Evolutionary conservation across 2,888 invertebrate genomes (phyloP).

Genomic region (Corbicula japonica): DNA sequence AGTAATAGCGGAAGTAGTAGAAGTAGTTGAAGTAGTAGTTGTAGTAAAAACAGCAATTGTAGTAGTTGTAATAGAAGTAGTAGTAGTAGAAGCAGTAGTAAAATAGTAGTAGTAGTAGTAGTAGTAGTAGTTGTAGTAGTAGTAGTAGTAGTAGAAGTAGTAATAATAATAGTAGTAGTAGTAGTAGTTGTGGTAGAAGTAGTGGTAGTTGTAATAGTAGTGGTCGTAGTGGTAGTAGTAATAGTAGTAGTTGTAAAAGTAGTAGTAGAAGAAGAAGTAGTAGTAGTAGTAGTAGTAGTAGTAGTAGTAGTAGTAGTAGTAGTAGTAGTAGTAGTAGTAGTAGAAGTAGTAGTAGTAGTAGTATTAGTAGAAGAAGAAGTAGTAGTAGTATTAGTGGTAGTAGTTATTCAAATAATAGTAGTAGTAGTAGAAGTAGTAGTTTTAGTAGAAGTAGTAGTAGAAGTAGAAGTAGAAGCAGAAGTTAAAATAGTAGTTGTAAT

Average conservation of each 20-base stretch:
- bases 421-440: constrained; percentile 4
- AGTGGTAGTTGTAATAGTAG: constrained; percentile 6
- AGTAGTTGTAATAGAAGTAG: constrained; percentile 13
- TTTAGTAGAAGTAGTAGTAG: background rate
- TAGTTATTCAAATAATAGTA: constrained; percentile 10
- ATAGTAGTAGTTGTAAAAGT: constrained; percentile 28
- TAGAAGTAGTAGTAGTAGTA: constrained; percentile 10
- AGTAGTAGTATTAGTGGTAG: constrained; percentile 7
- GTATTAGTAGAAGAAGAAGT: background rate
- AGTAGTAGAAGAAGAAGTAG: constrained; percentile 33
- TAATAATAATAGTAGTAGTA: constrained; percentile 3
- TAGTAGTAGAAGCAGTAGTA: constrained; percentile 10
- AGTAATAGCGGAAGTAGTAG: constrained; percentile 16
- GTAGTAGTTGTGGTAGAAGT: constrained; percentile 9
- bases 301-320: constrained; percentile 22
- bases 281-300: constrained; percentile 29
- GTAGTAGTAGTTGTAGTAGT: constrained; percentile 9
- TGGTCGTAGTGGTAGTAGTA: constrained; percentile 19
- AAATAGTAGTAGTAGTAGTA: constrained; percentile 16
- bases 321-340: constrained; percentile 7
- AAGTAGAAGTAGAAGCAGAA: background rate
- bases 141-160: constrained; percentile 11
- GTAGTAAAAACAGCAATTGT: background rate
- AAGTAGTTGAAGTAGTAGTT: constrained; percentile 17
- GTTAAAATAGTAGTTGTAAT: background rate